A percentile compares a stretch with the other conserved stretches of the same genome.
Evolutionary conservation across 2,888 invertebrate genomes (phyloP).

Genomic region (Amphipoea lucens): DNA sequence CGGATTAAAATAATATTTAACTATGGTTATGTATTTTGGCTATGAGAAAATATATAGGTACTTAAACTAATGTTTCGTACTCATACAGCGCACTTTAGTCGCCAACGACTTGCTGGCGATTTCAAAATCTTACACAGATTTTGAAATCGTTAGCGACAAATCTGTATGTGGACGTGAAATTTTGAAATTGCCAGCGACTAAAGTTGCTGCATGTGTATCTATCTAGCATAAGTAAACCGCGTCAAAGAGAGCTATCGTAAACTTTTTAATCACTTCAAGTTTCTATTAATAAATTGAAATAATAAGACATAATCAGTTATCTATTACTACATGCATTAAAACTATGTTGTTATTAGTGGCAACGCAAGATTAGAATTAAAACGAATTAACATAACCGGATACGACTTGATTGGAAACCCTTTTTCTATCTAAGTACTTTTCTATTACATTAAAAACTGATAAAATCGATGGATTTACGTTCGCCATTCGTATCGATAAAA

Average conservation of each 20-base stretch:
- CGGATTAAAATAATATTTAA: background rate
- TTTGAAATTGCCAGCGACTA: background rate
- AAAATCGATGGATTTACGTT: slow-evolving; percentile 61
- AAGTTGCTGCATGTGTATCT: background rate
- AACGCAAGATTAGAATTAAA: slow-evolving; percentile 32
- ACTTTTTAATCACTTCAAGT: background rate
- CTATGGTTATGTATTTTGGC: background rate
- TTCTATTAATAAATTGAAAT: background rate
- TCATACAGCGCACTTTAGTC: background rate
- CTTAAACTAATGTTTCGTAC: background rate
- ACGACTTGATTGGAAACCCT: slow-evolving; percentile 51
- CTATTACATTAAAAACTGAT: slow-evolving; percentile 55
- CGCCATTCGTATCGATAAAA: slow-evolving; percentile 55
- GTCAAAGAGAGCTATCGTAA: background rate
- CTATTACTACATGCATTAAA: background rate
- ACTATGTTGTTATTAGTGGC: background rate
- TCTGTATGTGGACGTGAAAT: background rate
- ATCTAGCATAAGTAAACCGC: background rate
- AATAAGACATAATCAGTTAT: background rate
- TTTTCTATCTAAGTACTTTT: slow-evolving; percentile 53
- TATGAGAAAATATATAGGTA: background rate
- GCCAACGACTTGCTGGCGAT: background rate
- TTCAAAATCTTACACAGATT: background rate
- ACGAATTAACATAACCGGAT: slow-evolving; percentile 57
- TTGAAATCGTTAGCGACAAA: background rate